Evolutionary conservation across 2,888 invertebrate genomes (phyloP), one percentile per base, ranked within the genome.

Genomic region (Drosophila phalerata): DNA sequence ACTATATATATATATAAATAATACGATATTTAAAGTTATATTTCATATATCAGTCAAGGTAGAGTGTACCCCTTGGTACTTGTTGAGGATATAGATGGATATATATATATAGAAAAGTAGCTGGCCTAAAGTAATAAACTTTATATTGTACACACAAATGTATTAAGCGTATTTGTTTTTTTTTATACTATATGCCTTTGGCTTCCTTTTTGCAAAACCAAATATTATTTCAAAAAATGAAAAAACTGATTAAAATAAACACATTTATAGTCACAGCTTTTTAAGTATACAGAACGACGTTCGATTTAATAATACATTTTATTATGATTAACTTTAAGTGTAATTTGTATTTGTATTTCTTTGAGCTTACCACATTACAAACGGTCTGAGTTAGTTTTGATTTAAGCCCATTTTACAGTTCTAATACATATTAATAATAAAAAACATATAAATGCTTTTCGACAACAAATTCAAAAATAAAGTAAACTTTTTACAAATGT

Each of bases 211-310:
- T 71, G 73, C 73, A 77, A 78, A 87, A 81, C 85, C 85, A 88
- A 84, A 88, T 87, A 81, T 77, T 84, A 67, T 73, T 79, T 89
- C 49, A 73, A 65, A 72, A 77, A 68, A 25, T 63, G 65, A 58
- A 58, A 49, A 19, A 40, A 45, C 32, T 56, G 56, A 57, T 47
- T 25, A 15, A 63, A 68, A 76, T 22, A 22, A 22, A 22, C 64
- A 73, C 52, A 65, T 77, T 85, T 73, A 61, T 86, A 84, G 86
- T 84, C 88, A 84, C 71, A 61, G 86, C 86, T 88, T 88, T 86
- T 86, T 84, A 86, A 86, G 80, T 80, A 70, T 53, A 51, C 30
- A 63, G 58, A 42, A 48, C 53, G 11, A 47, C 40, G 53, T 68
- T 51, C 56, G 32, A 61, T 62, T 60, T 42, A 53, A 19, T n/a